Evolutionary conservation across 1,140 invertebrate species (phyloP).

Genomic region (Ceratina calcarata): DNA sequence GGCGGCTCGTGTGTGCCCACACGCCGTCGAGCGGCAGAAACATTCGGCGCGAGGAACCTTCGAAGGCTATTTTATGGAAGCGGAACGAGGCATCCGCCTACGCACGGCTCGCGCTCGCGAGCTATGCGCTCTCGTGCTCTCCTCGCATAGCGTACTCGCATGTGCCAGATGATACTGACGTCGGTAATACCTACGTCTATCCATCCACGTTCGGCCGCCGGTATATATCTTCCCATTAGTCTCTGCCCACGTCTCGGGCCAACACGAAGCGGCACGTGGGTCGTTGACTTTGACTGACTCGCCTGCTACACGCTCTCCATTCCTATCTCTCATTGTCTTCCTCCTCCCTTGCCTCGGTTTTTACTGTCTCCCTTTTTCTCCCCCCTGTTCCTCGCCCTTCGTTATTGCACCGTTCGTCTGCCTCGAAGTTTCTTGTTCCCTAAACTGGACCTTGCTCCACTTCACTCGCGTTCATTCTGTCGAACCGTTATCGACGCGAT

Average conservation of each 20-base stretch:
- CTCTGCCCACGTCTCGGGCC: constrained; percentile 61
- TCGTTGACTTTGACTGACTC: constrained; percentile 70
- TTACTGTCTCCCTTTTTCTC: not conserved
- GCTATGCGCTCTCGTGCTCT: constrained; percentile 10
- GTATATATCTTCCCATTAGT: constrained; percentile 70
- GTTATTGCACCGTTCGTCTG: not conserved
- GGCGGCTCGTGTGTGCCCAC: constrained; percentile 47
- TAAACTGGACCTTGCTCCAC: too few species aligned
- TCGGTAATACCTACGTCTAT: constrained; percentile 67
- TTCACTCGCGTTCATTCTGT: too few species aligned
- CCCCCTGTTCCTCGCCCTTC: constrained; percentile 9
- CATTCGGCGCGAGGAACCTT: constrained; percentile 45
- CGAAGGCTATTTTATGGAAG: constrained; percentile 64
- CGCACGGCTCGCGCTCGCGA: constrained; percentile 35
- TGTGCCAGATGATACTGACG: constrained; percentile 66
- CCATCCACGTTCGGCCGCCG: constrained; percentile 64
- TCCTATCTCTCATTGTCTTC: constrained; percentile 41
- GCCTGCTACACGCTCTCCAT: constrained; percentile 22
- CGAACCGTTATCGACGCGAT: too few species aligned
- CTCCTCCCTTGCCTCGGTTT: not conserved
- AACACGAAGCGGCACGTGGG: constrained; percentile 63
- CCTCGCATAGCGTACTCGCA: constrained; percentile 38
- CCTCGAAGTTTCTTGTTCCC: constrained; percentile 19
- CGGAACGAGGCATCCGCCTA: constrained; percentile 48
- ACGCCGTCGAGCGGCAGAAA: constrained; percentile 34